Base-by-base conservation (phyloP, 2,113 vertebrate genomes). In the Engraulis encrasicolus region DNA sequence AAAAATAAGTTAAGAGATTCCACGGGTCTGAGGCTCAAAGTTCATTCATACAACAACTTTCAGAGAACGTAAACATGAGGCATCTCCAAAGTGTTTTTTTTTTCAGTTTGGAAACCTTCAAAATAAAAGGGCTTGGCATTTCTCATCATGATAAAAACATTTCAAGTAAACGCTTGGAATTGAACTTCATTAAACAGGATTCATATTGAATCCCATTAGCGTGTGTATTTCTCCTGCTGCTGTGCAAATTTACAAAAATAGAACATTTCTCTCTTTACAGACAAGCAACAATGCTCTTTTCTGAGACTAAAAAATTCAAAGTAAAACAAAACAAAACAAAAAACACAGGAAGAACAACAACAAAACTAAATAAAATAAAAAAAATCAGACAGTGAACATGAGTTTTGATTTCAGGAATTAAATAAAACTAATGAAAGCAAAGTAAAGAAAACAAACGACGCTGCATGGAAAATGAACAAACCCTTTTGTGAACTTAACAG, bases 1-100 rank as follows among this genome's bases (percentile, higher is more conserved):
- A 38, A 91, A 91, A 95, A 96, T 96, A 96, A 95, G 79, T 96
- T 95, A 95, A 95, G 92, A 79, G 88, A 90, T 85, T 85, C 84
- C 83, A 84, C 83, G 89, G 86, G 79, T 71, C 74, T 82, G 66
- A 87, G 83, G 90, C 89, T 88, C 84, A 91, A 91, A 89, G 88
- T 89, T 88, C 82, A 92, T 86, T 91, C 71, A 83, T 36, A 86
- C 48, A 87, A 91, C 84, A 91, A 82, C 84, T 88, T 86, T 87
- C 84, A 92, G 81, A 83, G 66, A 89, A 82, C 83, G 82, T 86
- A 87, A 87, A 83, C 81, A 82, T 78, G 48, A 61, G 78, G 78
- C 82, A 85, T 86, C 66, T 85, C 66, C 52, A 82, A 88, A 88
- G 80, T 66, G 48, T 84, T 88, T 83, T 87, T 66, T 38, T 84